Evolutionary conservation across 1,140 invertebrate genomes (phyloP).

Genomic region (Pseudachorutes palmiensis): DNA sequence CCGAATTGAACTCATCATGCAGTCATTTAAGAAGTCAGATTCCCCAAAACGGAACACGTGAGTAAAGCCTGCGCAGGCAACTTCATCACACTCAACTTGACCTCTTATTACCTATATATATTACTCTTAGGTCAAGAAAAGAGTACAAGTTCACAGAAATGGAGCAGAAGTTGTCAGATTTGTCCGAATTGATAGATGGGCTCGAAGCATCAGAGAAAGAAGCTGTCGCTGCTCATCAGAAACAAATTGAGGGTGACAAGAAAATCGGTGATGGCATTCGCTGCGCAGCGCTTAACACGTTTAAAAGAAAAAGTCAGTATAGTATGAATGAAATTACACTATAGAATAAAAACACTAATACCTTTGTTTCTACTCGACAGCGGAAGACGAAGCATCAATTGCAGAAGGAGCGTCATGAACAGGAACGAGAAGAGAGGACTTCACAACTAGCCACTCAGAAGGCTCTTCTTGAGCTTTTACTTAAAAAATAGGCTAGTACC

Average conservation of each 20-base stretch:
- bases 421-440: neutral
- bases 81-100: too few species aligned
- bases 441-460: neutral
- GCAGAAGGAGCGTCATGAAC: neutral
- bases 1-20: neutral
- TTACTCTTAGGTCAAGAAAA: neutral
- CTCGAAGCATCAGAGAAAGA: neutral
- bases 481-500: neutral
- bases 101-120: too few species aligned
- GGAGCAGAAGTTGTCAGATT: neutral
- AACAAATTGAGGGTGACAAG: neutral
- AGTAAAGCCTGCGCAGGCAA: too few species aligned
- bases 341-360: too few species aligned
- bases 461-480: neutral
- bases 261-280: neutral
- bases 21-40: neutral
- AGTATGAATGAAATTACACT: neutral
- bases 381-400: too few species aligned
- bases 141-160: neutral
- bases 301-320: neutral
- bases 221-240: neutral
- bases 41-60: neutral
- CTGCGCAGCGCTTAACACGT: neutral
- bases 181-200: neutral
- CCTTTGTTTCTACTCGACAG: too few species aligned